Evolutionary conservation across 1,140 invertebrate genomes (phyloP).

Genomic region (Brachionus sp.): DNA sequence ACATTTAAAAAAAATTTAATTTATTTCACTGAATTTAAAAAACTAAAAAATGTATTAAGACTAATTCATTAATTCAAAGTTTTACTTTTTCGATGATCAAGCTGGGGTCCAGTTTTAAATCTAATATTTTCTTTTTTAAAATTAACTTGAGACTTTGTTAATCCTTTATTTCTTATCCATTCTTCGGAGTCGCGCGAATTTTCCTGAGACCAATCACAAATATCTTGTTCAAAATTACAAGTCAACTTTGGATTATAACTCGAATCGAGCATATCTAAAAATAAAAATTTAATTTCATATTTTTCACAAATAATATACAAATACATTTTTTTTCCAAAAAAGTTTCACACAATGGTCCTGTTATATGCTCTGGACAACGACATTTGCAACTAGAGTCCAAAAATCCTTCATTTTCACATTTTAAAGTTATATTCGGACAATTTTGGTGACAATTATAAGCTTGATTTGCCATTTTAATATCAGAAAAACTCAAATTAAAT

Average conservation of each 20-base stretch:
- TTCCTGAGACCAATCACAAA: constrained; percentile 33
- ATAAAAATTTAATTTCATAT: not conserved
- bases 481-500: constrained; percentile 50
- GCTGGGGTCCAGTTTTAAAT: constrained; percentile 39
- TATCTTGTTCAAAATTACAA: constrained; percentile 24
- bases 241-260: not conserved
- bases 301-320: not conserved
- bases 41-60: no score
- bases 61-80: not conserved
- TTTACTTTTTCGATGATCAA: constrained; percentile 27
- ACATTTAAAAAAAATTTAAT: no score
- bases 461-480: constrained; percentile 51
- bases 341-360: constrained; percentile 29
- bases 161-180: constrained; percentile 23
- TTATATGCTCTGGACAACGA: constrained; percentile 38
- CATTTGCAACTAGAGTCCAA: constrained; percentile 21
- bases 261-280: not conserved
- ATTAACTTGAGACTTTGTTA: constrained; percentile 25
- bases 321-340: not conserved
- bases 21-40: no score
- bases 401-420: constrained; percentile 40
- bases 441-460: constrained; percentile 49
- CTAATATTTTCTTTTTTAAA: constrained; percentile 33
- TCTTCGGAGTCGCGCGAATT: constrained; percentile 25
- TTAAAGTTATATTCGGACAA: not conserved